Evolutionary conservation across 2,888 invertebrate species (phyloP).

Genomic region (Eristalinus aeneus): DNA sequence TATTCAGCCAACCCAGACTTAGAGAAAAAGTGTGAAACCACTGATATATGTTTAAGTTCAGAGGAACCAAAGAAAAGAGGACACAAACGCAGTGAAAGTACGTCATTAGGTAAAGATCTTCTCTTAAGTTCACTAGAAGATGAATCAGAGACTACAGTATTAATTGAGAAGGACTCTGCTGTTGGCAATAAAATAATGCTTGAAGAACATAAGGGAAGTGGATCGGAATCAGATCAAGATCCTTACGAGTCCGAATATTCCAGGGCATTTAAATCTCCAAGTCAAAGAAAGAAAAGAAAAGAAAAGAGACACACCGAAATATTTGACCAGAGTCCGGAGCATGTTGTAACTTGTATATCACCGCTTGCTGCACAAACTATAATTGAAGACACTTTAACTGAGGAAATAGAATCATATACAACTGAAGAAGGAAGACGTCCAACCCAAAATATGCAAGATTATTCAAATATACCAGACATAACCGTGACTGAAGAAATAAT

Average conservation of each 20-base stretch:
- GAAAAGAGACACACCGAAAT: conserved; percentile 78
- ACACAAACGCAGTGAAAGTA: conserved; percentile 83
- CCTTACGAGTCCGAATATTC: conserved; percentile 81
- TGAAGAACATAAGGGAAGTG: conserved; percentile 80
- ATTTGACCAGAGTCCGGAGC: conserved; percentile 78
- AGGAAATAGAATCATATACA: conserved; percentile 76
- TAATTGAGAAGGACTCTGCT: not conserved
- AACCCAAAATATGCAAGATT: conserved; percentile 80
- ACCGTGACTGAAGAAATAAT: conserved; percentile 79
- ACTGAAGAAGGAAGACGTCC: conserved; percentile 76
- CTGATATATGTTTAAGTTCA: not conserved
- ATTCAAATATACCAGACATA: conserved; percentile 80
- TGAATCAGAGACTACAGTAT: conserved; percentile 64
- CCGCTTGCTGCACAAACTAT: conserved; percentile 79
- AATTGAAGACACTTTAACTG: conserved; percentile 78
- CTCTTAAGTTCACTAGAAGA: conserved; percentile 75
- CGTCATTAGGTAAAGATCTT: conserved; percentile 76
- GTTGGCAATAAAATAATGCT: conserved; percentile 72
- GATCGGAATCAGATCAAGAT: conserved; percentile 81
- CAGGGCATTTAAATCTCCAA: conserved; percentile 79
- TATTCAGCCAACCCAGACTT: not conserved
- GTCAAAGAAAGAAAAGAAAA: conserved; percentile 77
- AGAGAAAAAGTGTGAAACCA: not conserved
- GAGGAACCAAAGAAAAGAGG: conserved; percentile 80
- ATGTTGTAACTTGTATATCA: conserved; percentile 77